Base-by-base conservation (phyloP, 1,140 invertebrate genomes). In the Chrysopa pallens region DNA sequence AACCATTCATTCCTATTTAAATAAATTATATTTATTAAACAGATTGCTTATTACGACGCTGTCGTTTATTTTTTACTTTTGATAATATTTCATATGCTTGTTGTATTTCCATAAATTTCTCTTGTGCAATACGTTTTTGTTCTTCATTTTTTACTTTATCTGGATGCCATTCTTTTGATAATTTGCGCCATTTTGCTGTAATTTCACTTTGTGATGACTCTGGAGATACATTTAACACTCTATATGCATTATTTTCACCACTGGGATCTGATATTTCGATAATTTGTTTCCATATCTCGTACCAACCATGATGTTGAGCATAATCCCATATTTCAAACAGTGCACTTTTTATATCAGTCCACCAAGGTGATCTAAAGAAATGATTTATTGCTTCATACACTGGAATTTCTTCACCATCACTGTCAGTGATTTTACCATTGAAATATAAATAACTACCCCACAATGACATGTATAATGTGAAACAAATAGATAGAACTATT, bases 51-150 rank as follows among this genome's bases (percentile, higher is more conserved):
- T 86, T 87, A 48, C 72, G 72, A 39, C 70, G 66, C 40, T 72
- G 72, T 12, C 84, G 63, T 46, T 76, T 76, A 37, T 72, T 73
- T 55, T 89, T 87, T 38, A 84, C 82, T 43, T 78, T 84, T 4
- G 87, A 92, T 1, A 95, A 62, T 17, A 84, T 80, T 53, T 91
- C 86, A 53, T 92, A 95, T 0, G 91, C 89, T 59, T 88, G 74
- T 55, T 94, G 87, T 46, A 95, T 87, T 55, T 94, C 84, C 66
- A 94, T 86, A 54, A 95, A 96, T 42, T 71, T 78, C 51, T 89
- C 78, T 55, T 93, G 82, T 1, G 86, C 88, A 6, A 62, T 64
- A 8, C 63, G 59, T 8, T 70, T 64, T 44, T 76, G 69, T 0
- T 64, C 60, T 1, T 72, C 68, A 49, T 85, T 80, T 57, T 84